Conservation (phyloP, 2,113 vertebrate genomes). For the Stomatorhinus ivindoensis region DNA sequence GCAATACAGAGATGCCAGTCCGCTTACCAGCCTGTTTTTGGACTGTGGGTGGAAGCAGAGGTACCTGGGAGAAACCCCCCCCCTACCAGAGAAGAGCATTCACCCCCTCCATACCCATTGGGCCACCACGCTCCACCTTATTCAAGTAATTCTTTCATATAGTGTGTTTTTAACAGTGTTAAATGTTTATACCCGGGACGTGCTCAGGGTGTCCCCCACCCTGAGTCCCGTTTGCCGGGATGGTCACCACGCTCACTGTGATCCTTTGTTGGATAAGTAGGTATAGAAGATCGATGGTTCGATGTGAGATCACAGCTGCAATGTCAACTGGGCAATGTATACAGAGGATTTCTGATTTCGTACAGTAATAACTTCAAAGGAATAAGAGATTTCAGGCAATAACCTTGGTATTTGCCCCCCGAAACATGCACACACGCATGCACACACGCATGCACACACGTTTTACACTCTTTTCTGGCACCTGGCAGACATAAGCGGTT, state of each 20-base stretch:
- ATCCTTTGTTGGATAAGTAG: background rate
- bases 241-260: background rate
- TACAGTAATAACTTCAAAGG: background rate
- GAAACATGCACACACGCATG: background rate
- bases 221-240: background rate
- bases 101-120: background rate
- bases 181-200: background rate
- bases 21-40: background rate
- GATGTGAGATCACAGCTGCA: background rate
- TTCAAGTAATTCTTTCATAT: background rate
- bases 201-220: background rate
- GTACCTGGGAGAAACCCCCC: background rate
- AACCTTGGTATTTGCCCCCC: background rate
- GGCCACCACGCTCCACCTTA: background rate
- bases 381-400: background rate
- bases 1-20: background rate
- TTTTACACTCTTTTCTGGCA: background rate
- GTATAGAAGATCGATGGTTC: background rate
- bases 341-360: background rate
- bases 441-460: background rate
- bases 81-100: background rate
- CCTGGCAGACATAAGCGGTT: background rate
- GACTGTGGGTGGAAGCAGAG: background rate
- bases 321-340: background rate
- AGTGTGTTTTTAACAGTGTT: background rate